These are phyloP conservation scores for Pardalotus punctatus DNA, from an alignment of 2,113 vertebrate genomes.

Conservation along the genomic window DNA sequence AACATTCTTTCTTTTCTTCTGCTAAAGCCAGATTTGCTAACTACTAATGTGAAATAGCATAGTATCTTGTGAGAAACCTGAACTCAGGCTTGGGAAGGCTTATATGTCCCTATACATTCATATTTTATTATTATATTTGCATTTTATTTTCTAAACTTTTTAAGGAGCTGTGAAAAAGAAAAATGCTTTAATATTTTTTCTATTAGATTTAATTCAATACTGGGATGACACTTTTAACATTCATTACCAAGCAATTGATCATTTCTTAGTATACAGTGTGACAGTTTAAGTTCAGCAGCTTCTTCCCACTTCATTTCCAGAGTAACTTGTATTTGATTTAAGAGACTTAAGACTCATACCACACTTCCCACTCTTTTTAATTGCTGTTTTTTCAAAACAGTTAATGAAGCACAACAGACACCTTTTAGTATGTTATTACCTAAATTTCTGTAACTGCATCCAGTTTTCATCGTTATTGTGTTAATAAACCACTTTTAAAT, in stretches of 20 bases:
- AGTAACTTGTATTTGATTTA: conserved; percentile 28
- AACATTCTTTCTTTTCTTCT: background rate
- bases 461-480: background rate
- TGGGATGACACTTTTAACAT: background rate
- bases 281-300: background rate
- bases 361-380: background rate
- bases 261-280: background rate
- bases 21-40: background rate
- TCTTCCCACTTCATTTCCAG: background rate
- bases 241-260: background rate
- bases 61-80: background rate
- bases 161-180: background rate
- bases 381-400: background rate
- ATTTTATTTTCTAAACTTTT: background rate
- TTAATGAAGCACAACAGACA: conserved; percentile 29
- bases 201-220: background rate
- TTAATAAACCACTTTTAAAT: conserved; percentile 28
- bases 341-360: conserved; percentile 9
- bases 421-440: background rate
- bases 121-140: background rate
- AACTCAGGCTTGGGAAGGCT: background rate
- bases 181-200: background rate
- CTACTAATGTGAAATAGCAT: background rate
- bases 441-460: background rate
- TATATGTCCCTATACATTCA: background rate